Conservation (phyloP, 2,888 invertebrate genomes). For the Cecidostiba fungosa region DNA sequence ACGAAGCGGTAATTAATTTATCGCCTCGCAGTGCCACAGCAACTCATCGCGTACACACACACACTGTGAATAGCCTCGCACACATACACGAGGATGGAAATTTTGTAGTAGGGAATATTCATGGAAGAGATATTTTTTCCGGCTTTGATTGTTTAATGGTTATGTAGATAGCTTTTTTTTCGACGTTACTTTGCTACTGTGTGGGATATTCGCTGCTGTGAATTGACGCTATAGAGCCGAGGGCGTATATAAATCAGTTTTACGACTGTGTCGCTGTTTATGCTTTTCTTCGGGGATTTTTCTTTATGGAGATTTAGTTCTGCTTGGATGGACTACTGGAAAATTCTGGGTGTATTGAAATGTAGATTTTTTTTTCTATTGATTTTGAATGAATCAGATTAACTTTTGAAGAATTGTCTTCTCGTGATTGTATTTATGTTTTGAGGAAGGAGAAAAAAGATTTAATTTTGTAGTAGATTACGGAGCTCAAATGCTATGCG, state of each 20-base stretch:
- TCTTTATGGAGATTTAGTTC: not conserved
- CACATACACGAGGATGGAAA: not conserved
- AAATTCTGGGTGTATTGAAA: not conserved
- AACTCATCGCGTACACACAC: not conserved
- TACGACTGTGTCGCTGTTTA: not conserved
- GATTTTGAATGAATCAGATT: too few species aligned
- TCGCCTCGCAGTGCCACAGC: not conserved
- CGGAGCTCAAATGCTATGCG: too few species aligned
- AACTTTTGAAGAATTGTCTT: too few species aligned
- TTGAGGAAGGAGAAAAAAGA: too few species aligned
- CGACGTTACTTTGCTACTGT: not conserved
- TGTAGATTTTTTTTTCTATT: too few species aligned
- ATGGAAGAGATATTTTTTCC: not conserved
- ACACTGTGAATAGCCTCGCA: not conserved
- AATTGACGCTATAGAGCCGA: not conserved
- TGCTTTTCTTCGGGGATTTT: not conserved
- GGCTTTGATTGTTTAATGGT: conserved; percentile 15
- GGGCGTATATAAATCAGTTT: conserved; percentile 1
- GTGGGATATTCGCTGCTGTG: not conserved
- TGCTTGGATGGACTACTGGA: not conserved
- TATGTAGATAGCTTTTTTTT: conserved; percentile 9
- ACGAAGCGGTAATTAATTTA: conserved; percentile 18
- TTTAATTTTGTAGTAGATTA: too few species aligned
- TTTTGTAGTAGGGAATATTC: not conserved
- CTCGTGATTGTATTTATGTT: too few species aligned